Percentiles rank a stretch among this genome's conserved stretches.
These are phyloP conservation scores for Eristalis intricaria DNA, from an alignment of 2,888 invertebrate species.

Conservation along the genomic window DNA sequence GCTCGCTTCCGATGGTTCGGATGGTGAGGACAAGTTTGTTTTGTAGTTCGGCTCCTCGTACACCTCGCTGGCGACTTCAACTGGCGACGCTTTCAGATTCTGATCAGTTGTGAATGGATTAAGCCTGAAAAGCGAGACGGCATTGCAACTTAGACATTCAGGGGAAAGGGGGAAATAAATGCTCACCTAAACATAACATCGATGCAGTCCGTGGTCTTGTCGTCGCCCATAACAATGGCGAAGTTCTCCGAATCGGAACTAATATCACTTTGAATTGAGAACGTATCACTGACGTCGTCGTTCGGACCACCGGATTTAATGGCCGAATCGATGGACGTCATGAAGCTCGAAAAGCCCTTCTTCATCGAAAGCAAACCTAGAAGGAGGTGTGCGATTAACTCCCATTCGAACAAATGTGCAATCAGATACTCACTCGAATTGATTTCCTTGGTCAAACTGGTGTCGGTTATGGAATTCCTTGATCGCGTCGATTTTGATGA, in stretches of 20 bases:
- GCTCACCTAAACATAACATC: constrained; percentile 86
- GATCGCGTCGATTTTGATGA: constrained; percentile 80
- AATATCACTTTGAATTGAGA: constrained; percentile 90
- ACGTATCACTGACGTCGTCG: constrained; percentile 89
- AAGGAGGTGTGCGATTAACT: background rate
- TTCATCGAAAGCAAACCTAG: constrained; percentile 89
- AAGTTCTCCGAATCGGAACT: constrained; percentile 95
- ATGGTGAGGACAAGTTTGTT: constrained; percentile 89
- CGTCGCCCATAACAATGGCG: constrained; percentile 87
- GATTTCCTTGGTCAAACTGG: constrained; percentile 82
- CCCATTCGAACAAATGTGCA: background rate
- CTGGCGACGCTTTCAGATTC: constrained; percentile 81
- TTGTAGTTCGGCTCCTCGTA: constrained; percentile 85
- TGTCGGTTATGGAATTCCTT: constrained; percentile 76
- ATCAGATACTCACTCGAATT: constrained; percentile 80
- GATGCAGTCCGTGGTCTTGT: constrained; percentile 86
- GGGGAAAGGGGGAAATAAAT: background rate
- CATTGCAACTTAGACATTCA: background rate
- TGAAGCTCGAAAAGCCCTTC: constrained; percentile 90
- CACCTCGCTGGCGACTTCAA: constrained; percentile 93
- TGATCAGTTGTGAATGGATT: constrained; percentile 82
- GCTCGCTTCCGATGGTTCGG: constrained; percentile 91
- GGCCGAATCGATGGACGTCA: constrained; percentile 93
- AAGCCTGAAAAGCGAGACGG: constrained; percentile 74
- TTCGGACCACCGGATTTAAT: constrained; percentile 84